Percentiles rank a stretch among this genome's conserved stretches.
Evolutionary conservation across 2,797 vertebrate genomes (phyloP).

Genomic region (Echiichthys vipera): DNA sequence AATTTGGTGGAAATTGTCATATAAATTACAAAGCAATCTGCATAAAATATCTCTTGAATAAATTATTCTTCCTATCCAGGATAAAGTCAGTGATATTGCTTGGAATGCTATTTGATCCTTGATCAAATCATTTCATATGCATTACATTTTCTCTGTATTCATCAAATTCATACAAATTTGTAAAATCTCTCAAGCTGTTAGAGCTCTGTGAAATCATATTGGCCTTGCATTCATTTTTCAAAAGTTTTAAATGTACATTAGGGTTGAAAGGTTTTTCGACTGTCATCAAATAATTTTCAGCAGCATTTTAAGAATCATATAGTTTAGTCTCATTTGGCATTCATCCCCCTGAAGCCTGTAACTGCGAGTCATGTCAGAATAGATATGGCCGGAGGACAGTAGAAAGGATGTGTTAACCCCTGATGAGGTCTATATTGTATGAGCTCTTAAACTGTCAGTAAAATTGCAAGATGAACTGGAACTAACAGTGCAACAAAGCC

Average conservation of each 20-base stretch:
- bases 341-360: background rate
- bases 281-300: slow-evolving; percentile 1
- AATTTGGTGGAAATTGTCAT: slow-evolving; percentile 62
- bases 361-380: background rate
- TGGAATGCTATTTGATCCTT: slow-evolving; percentile 52
- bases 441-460: no score
- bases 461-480: no score
- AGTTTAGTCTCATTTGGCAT: background rate
- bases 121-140: slow-evolving; percentile 74
- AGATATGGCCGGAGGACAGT: no score
- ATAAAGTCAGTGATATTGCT: slow-evolving; percentile 54
- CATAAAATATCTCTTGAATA: slow-evolving; percentile 64
- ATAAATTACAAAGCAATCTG: slow-evolving; percentile 64
- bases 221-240: slow-evolving; percentile 30
- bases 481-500: background rate
- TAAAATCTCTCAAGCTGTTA: slow-evolving; percentile 51
- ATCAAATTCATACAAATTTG: slow-evolving; percentile 64
- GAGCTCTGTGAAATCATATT: slow-evolving; percentile 37
- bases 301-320: background rate
- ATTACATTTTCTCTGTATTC: slow-evolving; percentile 77
- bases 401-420: no score
- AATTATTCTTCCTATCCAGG: slow-evolving; percentile 43
- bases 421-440: no score
- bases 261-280: slow-evolving; percentile 7
- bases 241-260: slow-evolving; percentile 26